Percentiles rank a stretch among this genome's conserved stretches.
These are phyloP conservation scores for Phrynocephalus guinanensis DNA, from an alignment of 2,797 vertebrate genomes.

Conservation along the genomic window DNA sequence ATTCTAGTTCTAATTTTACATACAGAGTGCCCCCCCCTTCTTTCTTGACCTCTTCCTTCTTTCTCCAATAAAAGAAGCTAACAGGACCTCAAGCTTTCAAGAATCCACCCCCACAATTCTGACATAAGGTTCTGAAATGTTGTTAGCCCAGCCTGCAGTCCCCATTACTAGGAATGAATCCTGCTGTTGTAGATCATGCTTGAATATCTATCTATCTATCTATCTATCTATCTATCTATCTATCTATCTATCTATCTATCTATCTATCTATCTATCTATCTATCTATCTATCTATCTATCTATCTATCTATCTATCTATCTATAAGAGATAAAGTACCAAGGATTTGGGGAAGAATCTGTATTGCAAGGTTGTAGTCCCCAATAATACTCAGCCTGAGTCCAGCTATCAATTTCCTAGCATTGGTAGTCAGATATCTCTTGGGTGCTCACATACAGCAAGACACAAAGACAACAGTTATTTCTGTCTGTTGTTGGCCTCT, in stretches of 20 bases:
- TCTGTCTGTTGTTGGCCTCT: background rate
- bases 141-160: background rate
- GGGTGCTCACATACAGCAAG: background rate
- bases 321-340: too few relatives aligned
- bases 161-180: too few relatives aligned
- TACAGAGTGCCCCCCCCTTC: background rate
- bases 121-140: background rate
- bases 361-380: too few relatives aligned
- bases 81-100: background rate
- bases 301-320: too few relatives aligned
- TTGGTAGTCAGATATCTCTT: background rate
- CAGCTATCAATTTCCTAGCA: background rate
- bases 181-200: too few relatives aligned
- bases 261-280: too few relatives aligned
- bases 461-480: background rate
- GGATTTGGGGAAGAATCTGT: too few relatives aligned
- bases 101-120: background rate
- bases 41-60: conserved; percentile 3
- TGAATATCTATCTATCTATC: too few relatives aligned
- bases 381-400: background rate
- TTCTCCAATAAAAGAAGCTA: background rate
- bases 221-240: too few relatives aligned
- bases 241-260: too few relatives aligned
- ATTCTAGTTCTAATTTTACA: conserved; percentile 20
- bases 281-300: too few relatives aligned